Evolutionary conservation across 2,888 invertebrate species (phyloP), one percentile per base, ranked within the genome.

Genomic region (Pristionchus mayeri): DNA sequence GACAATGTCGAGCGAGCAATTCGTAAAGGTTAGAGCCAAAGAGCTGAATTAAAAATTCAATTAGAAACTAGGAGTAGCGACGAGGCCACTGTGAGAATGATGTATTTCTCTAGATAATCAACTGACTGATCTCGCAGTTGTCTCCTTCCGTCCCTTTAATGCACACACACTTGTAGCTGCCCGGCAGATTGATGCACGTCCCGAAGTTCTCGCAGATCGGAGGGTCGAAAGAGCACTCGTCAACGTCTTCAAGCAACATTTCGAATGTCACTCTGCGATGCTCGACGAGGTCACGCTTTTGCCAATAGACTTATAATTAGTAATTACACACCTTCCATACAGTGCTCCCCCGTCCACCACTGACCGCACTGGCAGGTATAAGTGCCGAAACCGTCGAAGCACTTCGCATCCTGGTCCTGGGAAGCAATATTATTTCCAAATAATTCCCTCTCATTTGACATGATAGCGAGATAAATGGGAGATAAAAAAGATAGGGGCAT

Each of bases 71-170:
- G n/a, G n/a, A n/a, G n/a, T n/a, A n/a, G n/a, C n/a, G n/a, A n/a
- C n/a, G n/a, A n/a, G n/a, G n/a, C n/a, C n/a, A n/a, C n/a, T n/a
- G n/a, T n/a, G n/a, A n/a, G n/a, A n/a, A n/a, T n/a, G n/a, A n/a
- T n/a, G n/a, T n/a, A n/a, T n/a, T n/a, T n/a, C n/a, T n/a, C n/a
- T n/a, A 37, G 34, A 34, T 67, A 16, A 67, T 44, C 3, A 4
- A 34, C 78, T 34, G 9, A 79, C 78, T 79, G 9, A 54, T 79
- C 40, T 79, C 50, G 40, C 78, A 79, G 30, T 79, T 24, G 21
- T 50, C 30, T 34, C 78, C 78, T 21, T 52, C 78, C 6, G 54
- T 79, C 30, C 78, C 78, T 18, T 79, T 34, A n/a, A 54, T 50
- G 30, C 78, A 79, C 9, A 13, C 21, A 37, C 78, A 79, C 4